A percentile compares a stretch with the other conserved stretches of the same genome.
These are phyloP conservation scores for Peromyscus californicus DNA, from an alignment of 2,113 vertebrate genomes.

Conservation along the genomic window DNA sequence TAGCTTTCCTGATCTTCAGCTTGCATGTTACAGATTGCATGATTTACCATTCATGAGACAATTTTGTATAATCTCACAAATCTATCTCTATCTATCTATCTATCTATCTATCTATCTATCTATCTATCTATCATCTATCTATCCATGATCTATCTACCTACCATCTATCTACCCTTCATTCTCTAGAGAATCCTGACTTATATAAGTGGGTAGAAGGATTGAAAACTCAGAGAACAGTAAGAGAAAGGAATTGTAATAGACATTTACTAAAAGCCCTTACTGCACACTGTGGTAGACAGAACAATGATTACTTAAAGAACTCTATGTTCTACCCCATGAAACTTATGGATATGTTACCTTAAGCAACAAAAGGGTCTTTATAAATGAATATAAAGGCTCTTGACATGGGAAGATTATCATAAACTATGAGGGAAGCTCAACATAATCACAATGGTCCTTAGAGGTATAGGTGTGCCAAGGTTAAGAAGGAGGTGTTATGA, in stretches of 20 bases:
- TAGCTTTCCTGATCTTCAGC: not conserved
- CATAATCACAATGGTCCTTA: not conserved
- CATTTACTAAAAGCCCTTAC: not conserved
- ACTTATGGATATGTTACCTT: not conserved
- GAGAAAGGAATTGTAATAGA: not conserved
- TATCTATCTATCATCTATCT: not conserved
- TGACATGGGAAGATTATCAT: not conserved
- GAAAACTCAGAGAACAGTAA: not conserved
- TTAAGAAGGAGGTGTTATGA: not conserved
- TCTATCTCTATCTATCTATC: not conserved
- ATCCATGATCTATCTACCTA: not conserved
- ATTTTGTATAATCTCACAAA: not conserved
- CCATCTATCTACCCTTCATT: not conserved
- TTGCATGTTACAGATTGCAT: not conserved
- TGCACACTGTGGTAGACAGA: not conserved
- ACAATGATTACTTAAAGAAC: not conserved
- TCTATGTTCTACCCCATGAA: not conserved
- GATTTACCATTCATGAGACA: not conserved
- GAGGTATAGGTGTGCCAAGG: not conserved
- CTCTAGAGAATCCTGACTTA: not conserved
- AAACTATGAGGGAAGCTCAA: not conserved
- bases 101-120: not conserved
- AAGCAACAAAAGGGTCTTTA: not conserved
- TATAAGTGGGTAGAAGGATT: not conserved
- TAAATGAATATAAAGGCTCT: not conserved